Percentiles rank a stretch among this genome's conserved stretches.
These are phyloP conservation scores for Cirrhinus molitorella DNA, from an alignment of 2,797 vertebrate species.

Conservation along the genomic window DNA sequence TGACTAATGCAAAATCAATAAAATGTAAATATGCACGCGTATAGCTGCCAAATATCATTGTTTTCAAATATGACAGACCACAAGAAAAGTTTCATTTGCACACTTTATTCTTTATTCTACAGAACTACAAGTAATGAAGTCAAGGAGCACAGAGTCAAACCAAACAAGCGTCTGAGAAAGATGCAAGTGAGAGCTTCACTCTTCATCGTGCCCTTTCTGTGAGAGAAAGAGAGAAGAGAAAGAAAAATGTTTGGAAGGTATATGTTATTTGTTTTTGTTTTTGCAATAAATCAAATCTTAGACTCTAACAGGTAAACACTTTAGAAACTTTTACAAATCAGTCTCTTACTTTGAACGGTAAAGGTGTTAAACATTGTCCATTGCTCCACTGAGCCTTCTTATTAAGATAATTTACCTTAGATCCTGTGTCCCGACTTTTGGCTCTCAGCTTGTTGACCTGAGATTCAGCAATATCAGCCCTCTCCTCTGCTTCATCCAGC, in stretches of 20 bases:
- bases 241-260: neutral
- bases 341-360: no score
- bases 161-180: conserved; percentile 35
- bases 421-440: conserved; percentile 77
- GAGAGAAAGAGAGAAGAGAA: conserved; percentile 15
- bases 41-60: neutral
- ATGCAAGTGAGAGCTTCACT: conserved; percentile 53
- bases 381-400: neutral
- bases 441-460: conserved; percentile 83
- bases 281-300: neutral
- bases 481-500: conserved; percentile 81
- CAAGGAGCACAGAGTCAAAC: conserved; percentile 23
- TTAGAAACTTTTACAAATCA: neutral
- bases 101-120: conserved; percentile 56
- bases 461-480: conserved; percentile 81
- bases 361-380: neutral
- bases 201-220: conserved; percentile 62
- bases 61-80: neutral
- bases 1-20: neutral
- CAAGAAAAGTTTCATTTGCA: conserved; percentile 15
- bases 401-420: conserved; percentile 67
- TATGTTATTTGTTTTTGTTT: neutral
- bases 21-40: neutral
- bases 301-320: neutral
- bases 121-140: conserved; percentile 44